Conservation (phyloP, 2,113 vertebrate species). For the Emydura subglobosa region DNA sequence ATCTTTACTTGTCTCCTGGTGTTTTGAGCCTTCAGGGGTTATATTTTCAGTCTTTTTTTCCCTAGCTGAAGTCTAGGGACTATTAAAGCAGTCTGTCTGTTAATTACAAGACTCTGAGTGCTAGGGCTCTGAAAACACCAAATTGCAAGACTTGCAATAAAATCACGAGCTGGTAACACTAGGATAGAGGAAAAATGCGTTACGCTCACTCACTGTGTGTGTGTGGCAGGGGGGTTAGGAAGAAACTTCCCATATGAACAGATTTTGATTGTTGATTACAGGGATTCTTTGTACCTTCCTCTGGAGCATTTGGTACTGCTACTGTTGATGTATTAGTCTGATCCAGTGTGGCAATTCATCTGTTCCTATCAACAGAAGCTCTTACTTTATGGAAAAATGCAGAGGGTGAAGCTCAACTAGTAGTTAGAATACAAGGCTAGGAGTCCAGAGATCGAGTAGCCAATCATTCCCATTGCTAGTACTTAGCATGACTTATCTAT, state of each 20-base stretch:
- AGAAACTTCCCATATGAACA: not conserved
- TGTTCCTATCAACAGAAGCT: not conserved
- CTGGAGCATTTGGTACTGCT: not conserved
- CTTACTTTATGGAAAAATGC: not conserved
- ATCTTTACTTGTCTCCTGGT: not conserved
- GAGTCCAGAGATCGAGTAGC: not conserved
- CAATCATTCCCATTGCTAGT: not conserved
- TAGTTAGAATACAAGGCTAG: not conserved
- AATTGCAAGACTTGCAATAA: not conserved
- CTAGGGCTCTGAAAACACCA: not conserved
- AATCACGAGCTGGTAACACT: fast-evolving
- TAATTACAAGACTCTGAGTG: not conserved
- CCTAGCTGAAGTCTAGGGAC: not conserved
- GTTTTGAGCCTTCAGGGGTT: fast-evolving
- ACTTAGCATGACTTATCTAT: not conserved
- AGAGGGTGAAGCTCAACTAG: not conserved
- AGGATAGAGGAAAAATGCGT: fast-evolving
- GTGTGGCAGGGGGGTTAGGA: not conserved
- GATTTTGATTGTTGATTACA: not conserved
- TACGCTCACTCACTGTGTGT: fast-evolving
- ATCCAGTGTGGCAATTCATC: not conserved
- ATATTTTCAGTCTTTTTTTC: not conserved
- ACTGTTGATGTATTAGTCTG: not conserved
- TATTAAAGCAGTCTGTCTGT: not conserved
- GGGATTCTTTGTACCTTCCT: not conserved